Evolutionary conservation across 2,888 invertebrate genomes (phyloP).

Genomic region (Dyspetes luteomarginatus): DNA sequence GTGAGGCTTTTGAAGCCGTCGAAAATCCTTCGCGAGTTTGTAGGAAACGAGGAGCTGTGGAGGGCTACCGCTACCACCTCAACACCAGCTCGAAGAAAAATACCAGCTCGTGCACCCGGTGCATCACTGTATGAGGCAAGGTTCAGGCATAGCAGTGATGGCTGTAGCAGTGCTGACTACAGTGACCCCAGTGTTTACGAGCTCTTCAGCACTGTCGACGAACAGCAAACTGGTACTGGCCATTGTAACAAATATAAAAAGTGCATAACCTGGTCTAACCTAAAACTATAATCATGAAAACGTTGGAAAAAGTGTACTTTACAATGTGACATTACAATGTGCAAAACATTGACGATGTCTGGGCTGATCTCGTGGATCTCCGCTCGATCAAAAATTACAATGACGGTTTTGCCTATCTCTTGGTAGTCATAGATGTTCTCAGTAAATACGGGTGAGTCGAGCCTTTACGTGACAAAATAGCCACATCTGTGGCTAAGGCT

Average conservation of each 20-base stretch:
- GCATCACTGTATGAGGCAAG: neutral
- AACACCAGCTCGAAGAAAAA: neutral
- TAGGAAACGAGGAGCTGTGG: neutral
- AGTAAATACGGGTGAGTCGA: slow-evolving; percentile 69
- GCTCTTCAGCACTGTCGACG: neutral
- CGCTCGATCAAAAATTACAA: slow-evolving; percentile 51
- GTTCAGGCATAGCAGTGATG: too few relatives aligned
- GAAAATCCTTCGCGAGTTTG: slow-evolving; percentile 6
- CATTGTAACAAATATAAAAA: neutral
- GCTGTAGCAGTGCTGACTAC: neutral
- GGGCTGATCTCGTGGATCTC: slow-evolving; percentile 58
- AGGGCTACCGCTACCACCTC: neutral
- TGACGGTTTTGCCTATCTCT: slow-evolving; percentile 56
- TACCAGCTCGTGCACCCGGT: neutral
- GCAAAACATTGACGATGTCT: slow-evolving; percentile 59
- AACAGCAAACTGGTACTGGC: neutral
- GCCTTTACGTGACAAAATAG: slow-evolving; percentile 65
- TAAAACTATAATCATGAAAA: neutral
- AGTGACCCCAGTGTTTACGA: too few relatives aligned
- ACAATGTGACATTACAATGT: slow-evolving; percentile 39
- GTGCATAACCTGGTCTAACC: neutral
- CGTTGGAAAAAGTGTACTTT: slow-evolving; percentile 42
- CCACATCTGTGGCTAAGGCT: slow-evolving; percentile 45
- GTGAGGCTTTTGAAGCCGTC: neutral
- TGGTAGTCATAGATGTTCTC: slow-evolving; percentile 68